A percentile compares a stretch with the other conserved stretches of the same genome.
phyloP scores from a whole-genome alignment of 2,113 vertebrate species.

The Sialia sialis region DNA sequence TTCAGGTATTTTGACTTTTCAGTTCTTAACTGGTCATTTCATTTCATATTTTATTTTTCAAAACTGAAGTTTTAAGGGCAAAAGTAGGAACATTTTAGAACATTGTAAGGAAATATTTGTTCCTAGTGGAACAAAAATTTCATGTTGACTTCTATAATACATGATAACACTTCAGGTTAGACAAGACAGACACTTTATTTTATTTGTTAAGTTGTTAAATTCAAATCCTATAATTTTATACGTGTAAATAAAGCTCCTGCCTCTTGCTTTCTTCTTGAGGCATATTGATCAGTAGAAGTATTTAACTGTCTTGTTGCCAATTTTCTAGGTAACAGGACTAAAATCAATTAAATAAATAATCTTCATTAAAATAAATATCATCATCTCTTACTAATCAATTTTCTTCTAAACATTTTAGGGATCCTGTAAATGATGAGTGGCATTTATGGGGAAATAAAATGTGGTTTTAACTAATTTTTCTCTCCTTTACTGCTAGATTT shows the following conservation, averaged over 20 bases:
- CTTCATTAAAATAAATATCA: neutral
- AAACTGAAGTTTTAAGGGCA: neutral
- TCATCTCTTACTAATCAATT: neutral
- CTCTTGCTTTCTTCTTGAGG: neutral
- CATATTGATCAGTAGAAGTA: neutral
- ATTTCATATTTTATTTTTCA: neutral
- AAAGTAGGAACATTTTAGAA: neutral
- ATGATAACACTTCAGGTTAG: neutral
- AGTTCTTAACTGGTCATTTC: neutral
- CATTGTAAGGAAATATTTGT: neutral
- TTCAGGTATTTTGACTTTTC: neutral
- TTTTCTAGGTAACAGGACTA: neutral
- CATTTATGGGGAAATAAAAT: neutral
- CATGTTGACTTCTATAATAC: neutral
- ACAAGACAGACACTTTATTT: neutral
- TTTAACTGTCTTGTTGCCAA: neutral
- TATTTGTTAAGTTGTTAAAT: neutral
- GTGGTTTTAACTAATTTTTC: neutral
- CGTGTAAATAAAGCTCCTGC: neutral
- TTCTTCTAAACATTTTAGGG: neutral
- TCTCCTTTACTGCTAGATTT: neutral
- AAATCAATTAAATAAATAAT: neutral
- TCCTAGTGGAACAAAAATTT: neutral
- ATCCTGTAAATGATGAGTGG: neutral
- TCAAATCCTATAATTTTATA: neutral